These are phyloP conservation scores for Reticulitermes lucifugus DNA, from an alignment of 2,888 invertebrate species.

Conservation along the genomic window DNA sequence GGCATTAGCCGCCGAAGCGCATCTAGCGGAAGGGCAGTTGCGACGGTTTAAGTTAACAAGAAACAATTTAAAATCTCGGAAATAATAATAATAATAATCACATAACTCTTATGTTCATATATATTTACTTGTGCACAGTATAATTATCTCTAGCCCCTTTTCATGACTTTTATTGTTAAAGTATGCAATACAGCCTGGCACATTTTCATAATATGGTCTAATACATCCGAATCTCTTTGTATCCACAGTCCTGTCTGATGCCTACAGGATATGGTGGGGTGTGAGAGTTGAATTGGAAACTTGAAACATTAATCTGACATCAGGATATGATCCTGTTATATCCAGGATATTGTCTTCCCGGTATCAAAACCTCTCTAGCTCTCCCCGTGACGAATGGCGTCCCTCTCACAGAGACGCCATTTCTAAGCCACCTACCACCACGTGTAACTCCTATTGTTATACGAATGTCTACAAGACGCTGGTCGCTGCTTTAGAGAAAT, in stretches of 20 bases:
- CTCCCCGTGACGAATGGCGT: constrained; percentile 28
- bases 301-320: constrained; percentile 34
- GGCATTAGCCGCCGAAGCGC: no score
- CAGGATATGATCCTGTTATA: constrained; percentile 43
- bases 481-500: not conserved
- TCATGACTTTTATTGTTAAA: no score
- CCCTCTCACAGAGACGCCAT: not conserved
- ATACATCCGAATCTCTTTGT: not conserved
- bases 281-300: not conserved
- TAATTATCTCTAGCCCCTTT: no score
- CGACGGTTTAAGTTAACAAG: no score
- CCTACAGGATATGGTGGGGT: not conserved
- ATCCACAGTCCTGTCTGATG: not conserved
- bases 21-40: no score
- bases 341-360: constrained; percentile 40
- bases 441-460: constrained; percentile 3
- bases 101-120: no score
- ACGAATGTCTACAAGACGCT: not conserved
- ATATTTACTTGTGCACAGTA: no score
- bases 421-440: not conserved
- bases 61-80: no score
- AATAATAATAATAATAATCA: no score
- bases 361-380: constrained; percentile 8
- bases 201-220: not conserved
- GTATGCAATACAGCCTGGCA: no score